Evolutionary conservation across 1,140 invertebrate genomes (phyloP).

Genomic region (Orchestia grillus): DNA sequence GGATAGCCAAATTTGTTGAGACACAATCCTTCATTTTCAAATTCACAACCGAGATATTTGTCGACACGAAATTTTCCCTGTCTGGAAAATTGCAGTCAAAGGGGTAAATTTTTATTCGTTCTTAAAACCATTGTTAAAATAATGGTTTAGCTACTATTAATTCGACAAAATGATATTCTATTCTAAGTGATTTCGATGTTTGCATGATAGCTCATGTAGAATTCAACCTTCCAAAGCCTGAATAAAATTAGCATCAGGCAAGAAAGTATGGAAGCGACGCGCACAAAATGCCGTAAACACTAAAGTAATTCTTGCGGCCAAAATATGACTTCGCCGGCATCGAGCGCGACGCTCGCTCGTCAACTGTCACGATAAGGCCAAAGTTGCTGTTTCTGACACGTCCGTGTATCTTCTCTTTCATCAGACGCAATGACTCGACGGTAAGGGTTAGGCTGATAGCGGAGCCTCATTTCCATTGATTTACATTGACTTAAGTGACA

Average conservation of each 20-base stretch:
- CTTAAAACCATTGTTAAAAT: no score
- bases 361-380: conserved; percentile 32
- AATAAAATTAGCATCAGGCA: not conserved
- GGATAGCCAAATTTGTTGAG: no score
- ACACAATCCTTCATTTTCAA: no score
- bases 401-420: conserved; percentile 25
- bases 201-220: not conserved
- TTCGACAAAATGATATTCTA: no score
- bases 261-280: not conserved
- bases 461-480: conserved; percentile 52
- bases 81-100: no score
- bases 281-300: not conserved
- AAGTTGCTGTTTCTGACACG: conserved; percentile 50
- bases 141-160: no score
- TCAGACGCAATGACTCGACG: conserved; percentile 38
- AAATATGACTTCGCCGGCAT: not conserved
- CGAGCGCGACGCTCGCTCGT: not conserved
- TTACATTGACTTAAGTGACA: conserved; percentile 53
- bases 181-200: not conserved
- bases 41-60: no score
- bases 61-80: no score
- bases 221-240: not conserved
- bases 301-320: not conserved
- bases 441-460: conserved; percentile 12
- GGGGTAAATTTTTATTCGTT: no score